Evolutionary conservation across 2,113 vertebrate genomes (phyloP).

Genomic region (Cathartes aura): DNA sequence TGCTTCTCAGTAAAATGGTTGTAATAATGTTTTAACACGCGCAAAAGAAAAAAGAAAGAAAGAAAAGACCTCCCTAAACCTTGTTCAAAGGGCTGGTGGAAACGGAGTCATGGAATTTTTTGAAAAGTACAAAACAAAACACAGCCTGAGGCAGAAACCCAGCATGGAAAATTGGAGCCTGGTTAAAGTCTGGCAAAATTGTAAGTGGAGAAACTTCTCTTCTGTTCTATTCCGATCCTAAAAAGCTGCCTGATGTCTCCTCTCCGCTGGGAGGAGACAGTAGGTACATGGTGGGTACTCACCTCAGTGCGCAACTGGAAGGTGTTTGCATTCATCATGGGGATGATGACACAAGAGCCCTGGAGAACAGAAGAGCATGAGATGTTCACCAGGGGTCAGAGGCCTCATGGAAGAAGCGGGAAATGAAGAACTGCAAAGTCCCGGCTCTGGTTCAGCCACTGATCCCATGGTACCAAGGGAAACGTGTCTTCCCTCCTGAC

Average conservation of each 20-base stretch:
- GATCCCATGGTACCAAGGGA: background rate
- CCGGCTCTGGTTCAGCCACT: background rate
- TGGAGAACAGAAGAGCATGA: background rate
- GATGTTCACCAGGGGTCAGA: background rate
- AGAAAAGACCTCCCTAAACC: slow-evolving; percentile 58
- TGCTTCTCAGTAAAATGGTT: slow-evolving; percentile 49
- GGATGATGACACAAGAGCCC: background rate
- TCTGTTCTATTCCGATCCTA: background rate
- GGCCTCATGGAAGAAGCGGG: background rate
- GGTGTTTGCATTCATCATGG: background rate
- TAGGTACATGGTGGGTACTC: background rate
- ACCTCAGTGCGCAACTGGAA: background rate
- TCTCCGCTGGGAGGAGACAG: background rate
- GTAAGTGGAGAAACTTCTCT: slow-evolving; percentile 45
- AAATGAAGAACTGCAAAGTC: background rate
- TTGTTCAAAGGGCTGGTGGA: slow-evolving; percentile 55
- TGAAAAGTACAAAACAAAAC: slow-evolving; percentile 62
- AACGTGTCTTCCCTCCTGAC: background rate
- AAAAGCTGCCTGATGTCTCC: slow-evolving; percentile 34
- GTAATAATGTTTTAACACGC: slow-evolving; percentile 44
- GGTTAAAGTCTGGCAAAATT: slow-evolving; percentile 20
- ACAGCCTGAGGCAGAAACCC: slow-evolving; percentile 45
- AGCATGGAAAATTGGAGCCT: slow-evolving; percentile 59
- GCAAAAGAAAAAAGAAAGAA: slow-evolving; percentile 13
- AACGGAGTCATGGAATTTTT: slow-evolving; percentile 64